Evolutionary conservation across 2,797 vertebrate species (phyloP).

Genomic region (Girardinus metallicus): DNA sequence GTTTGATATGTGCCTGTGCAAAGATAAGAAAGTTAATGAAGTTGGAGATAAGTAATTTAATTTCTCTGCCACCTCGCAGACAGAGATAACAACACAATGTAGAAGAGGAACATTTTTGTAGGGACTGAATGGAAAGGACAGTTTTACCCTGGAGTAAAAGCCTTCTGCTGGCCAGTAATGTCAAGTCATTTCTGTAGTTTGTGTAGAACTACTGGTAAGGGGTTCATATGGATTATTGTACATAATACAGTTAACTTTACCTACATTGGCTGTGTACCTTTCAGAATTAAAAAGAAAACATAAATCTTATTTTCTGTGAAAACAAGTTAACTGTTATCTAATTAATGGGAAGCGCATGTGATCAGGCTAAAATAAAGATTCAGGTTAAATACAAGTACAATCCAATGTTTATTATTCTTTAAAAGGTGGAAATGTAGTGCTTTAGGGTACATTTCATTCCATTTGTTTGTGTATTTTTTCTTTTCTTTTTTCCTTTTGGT

Average conservation of each 20-base stretch:
- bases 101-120: slow-evolving; percentile 42
- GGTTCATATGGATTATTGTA: background rate
- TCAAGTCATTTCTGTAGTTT: slow-evolving; percentile 32
- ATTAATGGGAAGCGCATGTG: slow-evolving; percentile 2
- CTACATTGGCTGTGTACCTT: background rate
- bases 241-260: background rate
- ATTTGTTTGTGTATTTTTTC: background rate
- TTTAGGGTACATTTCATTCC: background rate
- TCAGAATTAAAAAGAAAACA: background rate
- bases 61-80: slow-evolving; percentile 66
- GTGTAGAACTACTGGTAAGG: background rate
- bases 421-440: background rate
- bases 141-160: slow-evolving; percentile 38
- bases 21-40: slow-evolving; percentile 76
- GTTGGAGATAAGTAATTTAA: slow-evolving; percentile 76
- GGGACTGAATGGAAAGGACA: slow-evolving; percentile 42
- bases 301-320: background rate
- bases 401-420: background rate
- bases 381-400: background rate
- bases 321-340: slow-evolving; percentile 36
- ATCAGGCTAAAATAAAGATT: background rate
- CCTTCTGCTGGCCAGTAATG: slow-evolving; percentile 40
- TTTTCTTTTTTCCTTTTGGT: background rate
- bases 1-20: slow-evolving; percentile 66
- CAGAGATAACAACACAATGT: slow-evolving; percentile 64